Conservation (phyloP, 2,888 invertebrate species). For the Galeruca laticollis region DNA sequence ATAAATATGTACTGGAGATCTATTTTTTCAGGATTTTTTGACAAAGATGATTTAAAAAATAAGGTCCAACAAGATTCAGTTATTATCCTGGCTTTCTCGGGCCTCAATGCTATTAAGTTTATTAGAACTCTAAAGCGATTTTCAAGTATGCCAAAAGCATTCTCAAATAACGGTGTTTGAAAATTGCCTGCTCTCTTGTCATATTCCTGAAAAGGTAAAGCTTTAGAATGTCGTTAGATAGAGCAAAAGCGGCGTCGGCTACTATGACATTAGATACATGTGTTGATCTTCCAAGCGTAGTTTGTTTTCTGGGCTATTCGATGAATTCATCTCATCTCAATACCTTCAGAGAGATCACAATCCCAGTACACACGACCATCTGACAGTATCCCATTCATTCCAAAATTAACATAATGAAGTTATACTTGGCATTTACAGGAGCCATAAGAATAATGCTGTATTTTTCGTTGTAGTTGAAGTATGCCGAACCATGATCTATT, state of each 20-base stretch:
- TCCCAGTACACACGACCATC: conserved; percentile 54
- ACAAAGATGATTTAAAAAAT: too few species aligned
- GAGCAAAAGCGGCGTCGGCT: conserved; percentile 55
- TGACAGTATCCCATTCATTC: conserved; percentile 51
- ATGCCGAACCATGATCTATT: conserved; percentile 48
- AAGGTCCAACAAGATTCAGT: too few species aligned
- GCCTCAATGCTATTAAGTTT: conserved; percentile 35
- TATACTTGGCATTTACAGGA: conserved; percentile 51
- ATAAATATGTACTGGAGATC: too few species aligned
- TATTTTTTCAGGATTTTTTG: too few species aligned
- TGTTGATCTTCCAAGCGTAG: conserved; percentile 44
- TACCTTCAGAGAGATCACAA: conserved; percentile 44
- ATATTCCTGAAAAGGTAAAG: conserved; percentile 51
- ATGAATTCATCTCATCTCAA: conserved; percentile 43
- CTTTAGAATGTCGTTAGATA: conserved; percentile 51
- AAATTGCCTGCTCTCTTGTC: too few species aligned
- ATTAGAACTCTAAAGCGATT: too few species aligned
- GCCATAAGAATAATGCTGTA: conserved; percentile 54
- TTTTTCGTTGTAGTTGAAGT: conserved; percentile 25
- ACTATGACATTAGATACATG: conserved; percentile 52
- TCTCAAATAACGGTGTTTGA: too few species aligned
- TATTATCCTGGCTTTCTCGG: too few species aligned
- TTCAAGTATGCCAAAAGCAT: too few species aligned
- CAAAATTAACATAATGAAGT: conserved; percentile 53
- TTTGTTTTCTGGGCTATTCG: too few species aligned